Base-by-base conservation (phyloP, 2,113 vertebrate species). In the Okapia johnstoni region DNA sequence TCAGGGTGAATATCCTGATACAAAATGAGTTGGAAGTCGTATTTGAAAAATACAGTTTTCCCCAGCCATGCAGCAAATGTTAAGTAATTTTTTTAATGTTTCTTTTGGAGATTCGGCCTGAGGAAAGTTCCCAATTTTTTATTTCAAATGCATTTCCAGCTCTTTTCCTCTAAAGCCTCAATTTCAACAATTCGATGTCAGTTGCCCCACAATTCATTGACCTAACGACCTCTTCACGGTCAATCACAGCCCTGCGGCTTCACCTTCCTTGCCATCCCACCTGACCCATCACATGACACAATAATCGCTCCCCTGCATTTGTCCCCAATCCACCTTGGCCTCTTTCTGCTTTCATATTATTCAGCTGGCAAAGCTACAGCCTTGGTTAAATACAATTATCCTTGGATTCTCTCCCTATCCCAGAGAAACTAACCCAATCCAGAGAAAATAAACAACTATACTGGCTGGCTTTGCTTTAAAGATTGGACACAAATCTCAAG, bases 1-100 rank as follows among this genome's bases (percentile, higher is more conserved):
- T 93, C 94, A 88, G 87, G 21, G 40, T 94, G 87, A 92, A 92
- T 90, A 85, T 73, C 60, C 87, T 84, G 77, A 58, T 85, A 92
- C 54, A 94, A 96, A 97, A 70, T 73, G 36, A 97, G 46, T 66
- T 94, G 77, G 85, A 95, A 95, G 43, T 91, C 81, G 57, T 66
- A 70, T 88, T 95, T 91, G 93, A 95, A 97, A 97, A 97, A 79
- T 63, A 61, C 28, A 85, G 81, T 92, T 93, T 81, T 23, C 52
- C 76, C 77, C 90, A 94, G 76, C 16, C 50, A 95, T 76, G 88
- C 60, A 54, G 63, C 85, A 92, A 93, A 88, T 86, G 36, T 55
- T 55, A 90, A 97, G 73, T 83, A 9, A 97, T 96, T 94, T 92
- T 91, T 90, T 40, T 90, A 98, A 97, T n/a, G 33, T 58, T 76